These are phyloP conservation scores for Ispidina lecontei DNA, from an alignment of 2,797 vertebrate genomes.

Conservation along the genomic window DNA sequence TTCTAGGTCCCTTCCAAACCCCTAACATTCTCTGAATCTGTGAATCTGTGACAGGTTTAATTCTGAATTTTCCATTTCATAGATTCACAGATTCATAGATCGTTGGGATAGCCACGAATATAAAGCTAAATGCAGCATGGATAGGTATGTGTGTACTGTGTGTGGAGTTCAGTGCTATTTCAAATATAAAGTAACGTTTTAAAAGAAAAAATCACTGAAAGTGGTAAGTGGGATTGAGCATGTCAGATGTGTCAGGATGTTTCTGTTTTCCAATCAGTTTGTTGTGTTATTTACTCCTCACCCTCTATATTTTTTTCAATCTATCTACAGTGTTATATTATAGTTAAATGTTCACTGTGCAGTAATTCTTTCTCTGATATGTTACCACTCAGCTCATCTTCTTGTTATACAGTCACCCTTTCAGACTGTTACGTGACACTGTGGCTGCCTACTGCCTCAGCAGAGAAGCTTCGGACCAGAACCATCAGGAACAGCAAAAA, in stretches of 20 bases:
- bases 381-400: neutral
- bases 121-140: neutral
- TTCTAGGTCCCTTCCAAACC: too few relatives aligned
- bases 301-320: neutral
- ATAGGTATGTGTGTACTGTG: neutral
- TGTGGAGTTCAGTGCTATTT: neutral
- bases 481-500: slow-evolving; percentile 77
- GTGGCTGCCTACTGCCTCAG: slow-evolving; percentile 83
- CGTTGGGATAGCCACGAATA: neutral
- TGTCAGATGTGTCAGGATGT: neutral
- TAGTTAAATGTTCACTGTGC: neutral
- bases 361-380: neutral
- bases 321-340: neutral
- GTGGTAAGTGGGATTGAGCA: neutral
- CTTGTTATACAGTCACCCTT: slow-evolving; percentile 72
- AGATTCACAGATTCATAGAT: too few relatives aligned
- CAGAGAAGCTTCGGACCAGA: slow-evolving; percentile 74
- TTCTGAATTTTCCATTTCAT: neutral
- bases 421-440: slow-evolving; percentile 86
- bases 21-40: too few relatives aligned
- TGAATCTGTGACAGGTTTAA: neutral
- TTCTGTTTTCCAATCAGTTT: neutral
- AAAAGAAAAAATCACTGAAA: neutral
- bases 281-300: neutral
- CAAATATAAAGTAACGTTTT: neutral